Evolutionary conservation across 2,797 vertebrate species (phyloP), one percentile per base, ranked within the genome.

Genomic region (Microctenopoma lineatum): DNA sequence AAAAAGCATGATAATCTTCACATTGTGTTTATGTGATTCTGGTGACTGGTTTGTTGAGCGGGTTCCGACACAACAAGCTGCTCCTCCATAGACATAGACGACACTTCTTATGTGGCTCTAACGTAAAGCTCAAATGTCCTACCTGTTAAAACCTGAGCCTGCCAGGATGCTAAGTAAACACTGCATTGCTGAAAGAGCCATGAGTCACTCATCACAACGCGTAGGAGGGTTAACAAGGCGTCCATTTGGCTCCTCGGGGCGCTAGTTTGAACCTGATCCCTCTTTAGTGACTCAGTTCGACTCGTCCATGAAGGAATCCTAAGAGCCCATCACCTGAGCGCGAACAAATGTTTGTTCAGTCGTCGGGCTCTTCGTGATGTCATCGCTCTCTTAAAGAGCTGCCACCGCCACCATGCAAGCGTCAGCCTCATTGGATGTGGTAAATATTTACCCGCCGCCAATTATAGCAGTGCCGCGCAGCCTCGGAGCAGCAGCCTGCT

Each of bases 361-460:
- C 15, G 27, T 52, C 7, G 4, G 1, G 53, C 62, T 62, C 52
- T 60, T 56, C n/a, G 7, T 87, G 87, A 88, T 66, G 77, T 86
- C 89, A 82, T 72, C 69, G 0, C 64, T 25, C 52, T 42, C 39
- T 56, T 27, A 36, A 62, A 57, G 42, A n/a, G 13, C 66, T 16
- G 70, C 81, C 66, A 14, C 18, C 12, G 7, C 39, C 29, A 8
- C 55, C 66, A 1, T 2, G 47, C 65, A 12, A 75, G 57, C 36
- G 11, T 41, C 72, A 14, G 63, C 72, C 67, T 75, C 81, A 63
- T 64, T 32, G 65, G 69, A 73, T 5, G 73, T 2, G 16, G 80
- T 78, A 86, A 90, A 89, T 86, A 87, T 90, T 89, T 88, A 84
- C 81, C 81, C 77, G 45, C n/a, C 48, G 3, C 56, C 84, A 77